phyloP scores from a whole-genome alignment of 2,113 vertebrate genomes.

The Actenoides hombroni region DNA sequence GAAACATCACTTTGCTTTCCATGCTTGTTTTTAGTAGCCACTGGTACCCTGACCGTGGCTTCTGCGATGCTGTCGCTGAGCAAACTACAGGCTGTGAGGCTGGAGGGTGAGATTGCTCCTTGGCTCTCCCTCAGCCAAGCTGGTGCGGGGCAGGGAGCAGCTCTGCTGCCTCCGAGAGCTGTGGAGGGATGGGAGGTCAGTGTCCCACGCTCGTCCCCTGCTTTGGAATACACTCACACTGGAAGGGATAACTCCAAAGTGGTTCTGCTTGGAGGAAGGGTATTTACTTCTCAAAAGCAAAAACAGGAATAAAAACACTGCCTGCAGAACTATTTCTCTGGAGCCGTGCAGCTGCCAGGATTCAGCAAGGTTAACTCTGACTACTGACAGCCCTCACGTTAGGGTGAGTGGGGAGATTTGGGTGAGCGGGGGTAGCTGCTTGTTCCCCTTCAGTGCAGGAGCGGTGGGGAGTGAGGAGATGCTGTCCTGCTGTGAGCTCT shows the following conservation, averaged over 20 bases:
- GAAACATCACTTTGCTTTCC: not conserved
- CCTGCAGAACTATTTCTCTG: not conserved
- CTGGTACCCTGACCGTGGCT: fast-evolving
- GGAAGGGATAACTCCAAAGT: not conserved
- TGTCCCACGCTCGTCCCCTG: not conserved
- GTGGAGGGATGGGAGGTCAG: not conserved
- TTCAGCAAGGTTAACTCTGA: not conserved
- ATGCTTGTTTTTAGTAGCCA: not conserved
- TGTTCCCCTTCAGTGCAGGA: not conserved
- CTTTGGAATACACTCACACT: not conserved
- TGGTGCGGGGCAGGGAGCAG: not conserved
- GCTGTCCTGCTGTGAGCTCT: not conserved
- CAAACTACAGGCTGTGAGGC: not conserved
- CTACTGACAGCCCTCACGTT: not conserved
- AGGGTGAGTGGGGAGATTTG: not conserved
- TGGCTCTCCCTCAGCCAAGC: fast-evolving
- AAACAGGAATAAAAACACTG: not conserved
- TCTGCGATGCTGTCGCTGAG: fast-evolving
- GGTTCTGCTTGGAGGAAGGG: not conserved
- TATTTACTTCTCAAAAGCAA: not conserved
- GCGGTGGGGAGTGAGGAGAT: not conserved
- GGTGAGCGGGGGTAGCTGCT: fast-evolving
- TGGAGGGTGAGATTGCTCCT: not conserved
- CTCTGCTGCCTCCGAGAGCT: not conserved
- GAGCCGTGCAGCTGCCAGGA: not conserved